Evolutionary conservation across 2,888 invertebrate genomes (phyloP), one percentile per base, ranked within the genome.

Genomic region (Trichopria drosophilae): DNA sequence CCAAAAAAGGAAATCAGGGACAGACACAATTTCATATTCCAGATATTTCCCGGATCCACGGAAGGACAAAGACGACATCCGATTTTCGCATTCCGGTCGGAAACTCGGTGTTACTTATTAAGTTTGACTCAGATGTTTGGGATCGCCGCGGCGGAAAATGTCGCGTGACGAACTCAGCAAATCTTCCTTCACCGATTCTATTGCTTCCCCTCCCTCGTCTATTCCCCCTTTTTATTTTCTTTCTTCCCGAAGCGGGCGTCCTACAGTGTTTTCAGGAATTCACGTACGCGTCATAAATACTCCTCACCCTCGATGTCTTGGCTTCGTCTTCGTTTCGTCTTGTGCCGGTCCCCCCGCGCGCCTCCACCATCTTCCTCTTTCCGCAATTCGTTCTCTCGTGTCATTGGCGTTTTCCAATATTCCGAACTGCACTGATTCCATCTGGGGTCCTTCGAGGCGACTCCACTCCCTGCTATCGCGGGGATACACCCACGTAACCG

Each of bases 271-370:
- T 63, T 64, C 59, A 61, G 59, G 65, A 71, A 69, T 66, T 67
- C 72, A 73, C 71, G 72, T 73, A 69, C 69, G 66, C 63, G 66
- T 73, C 72, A 73, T 73, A 73, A 73, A 73, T 72, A 73, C 62
- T 63, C 61, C 55, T 48, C 60, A 45, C 28, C 26, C 32, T 20
- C 34, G 36, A 36, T 7, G 36, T 15, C 36, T 31, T 26, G 44
- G 28, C 39, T 44, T 50, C 45, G 36, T 51, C 36, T 43, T 43
- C 34, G 43, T 34, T 22, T 3, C 19, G 18, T 28, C 28, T 9
- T 16, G 19, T 23, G 19, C 41, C n/a, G 15, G 22, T 28, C 10
- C 32, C 20, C 32, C 15, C 7, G n/a, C 42, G 15, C 1, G 10
- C 24, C 18, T 4, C 23, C 34, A 36, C 29, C 28, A 35, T 46